A percentile compares a stretch with the other conserved stretches of the same genome.
phyloP scores from a whole-genome alignment of 2,113 vertebrate genomes.

The Pteropus alecto region DNA sequence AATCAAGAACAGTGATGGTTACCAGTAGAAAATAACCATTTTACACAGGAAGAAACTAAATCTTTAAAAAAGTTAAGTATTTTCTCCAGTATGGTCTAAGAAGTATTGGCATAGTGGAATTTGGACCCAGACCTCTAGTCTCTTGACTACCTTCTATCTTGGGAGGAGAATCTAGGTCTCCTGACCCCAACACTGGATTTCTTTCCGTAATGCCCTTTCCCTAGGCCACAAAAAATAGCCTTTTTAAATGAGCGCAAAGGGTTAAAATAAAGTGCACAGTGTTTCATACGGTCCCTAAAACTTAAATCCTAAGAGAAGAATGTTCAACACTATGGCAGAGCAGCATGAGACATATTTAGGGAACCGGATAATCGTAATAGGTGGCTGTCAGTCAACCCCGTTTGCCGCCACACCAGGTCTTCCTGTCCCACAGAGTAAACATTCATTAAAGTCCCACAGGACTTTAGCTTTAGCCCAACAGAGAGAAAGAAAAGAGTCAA shows the following conservation, averaged over 20 bases:
- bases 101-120: neutral
- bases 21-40: neutral
- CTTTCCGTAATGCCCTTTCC: neutral
- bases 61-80: neutral
- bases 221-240: neutral
- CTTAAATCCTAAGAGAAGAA: neutral
- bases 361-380: neutral
- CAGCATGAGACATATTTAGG: neutral
- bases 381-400: neutral
- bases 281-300: neutral
- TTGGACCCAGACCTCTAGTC: neutral
- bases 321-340: neutral
- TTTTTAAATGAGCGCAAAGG: neutral
- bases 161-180: neutral
- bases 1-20: neutral
- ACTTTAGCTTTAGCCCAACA: neutral
- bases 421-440: neutral
- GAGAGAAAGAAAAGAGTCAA: neutral
- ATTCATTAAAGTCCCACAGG: neutral
- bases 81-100: neutral
- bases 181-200: neutral
- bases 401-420: neutral
- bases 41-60: neutral
- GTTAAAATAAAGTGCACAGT: neutral
- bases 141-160: neutral